phyloP scores from a whole-genome alignment of 2,113 vertebrate genomes.

The Scomber scombrus region DNA sequence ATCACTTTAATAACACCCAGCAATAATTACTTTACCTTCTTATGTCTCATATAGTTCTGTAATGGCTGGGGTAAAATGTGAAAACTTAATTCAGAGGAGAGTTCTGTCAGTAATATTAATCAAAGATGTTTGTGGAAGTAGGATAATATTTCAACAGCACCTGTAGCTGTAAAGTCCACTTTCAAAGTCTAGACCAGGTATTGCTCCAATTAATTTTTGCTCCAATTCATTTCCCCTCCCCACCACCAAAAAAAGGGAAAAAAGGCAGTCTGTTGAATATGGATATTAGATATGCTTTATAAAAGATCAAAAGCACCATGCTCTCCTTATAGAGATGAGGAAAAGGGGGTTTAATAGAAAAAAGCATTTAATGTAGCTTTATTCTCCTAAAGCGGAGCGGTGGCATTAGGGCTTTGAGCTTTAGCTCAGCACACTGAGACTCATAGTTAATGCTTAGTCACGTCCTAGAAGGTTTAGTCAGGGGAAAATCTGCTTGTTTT shows the following conservation, averaged over 20 bases:
- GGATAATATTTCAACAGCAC: conserved; percentile 5
- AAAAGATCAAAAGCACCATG: conserved; percentile 67
- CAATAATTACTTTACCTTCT: not conserved
- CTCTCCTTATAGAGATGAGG: conserved; percentile 58
- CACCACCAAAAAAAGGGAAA: not conserved
- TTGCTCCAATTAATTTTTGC: conserved; percentile 4
- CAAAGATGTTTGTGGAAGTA: not conserved
- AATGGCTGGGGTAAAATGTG: not conserved
- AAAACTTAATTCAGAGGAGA: not conserved
- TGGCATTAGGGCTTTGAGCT: conserved; percentile 60
- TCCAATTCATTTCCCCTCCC: too few relatives aligned
- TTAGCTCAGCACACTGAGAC: conserved; percentile 48
- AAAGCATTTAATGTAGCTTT: conserved; percentile 62
- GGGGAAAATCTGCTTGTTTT: conserved; percentile 56
- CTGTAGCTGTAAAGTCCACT: conserved; percentile 23
- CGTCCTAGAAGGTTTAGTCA: conserved; percentile 55
- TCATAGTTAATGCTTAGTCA: conserved; percentile 68
- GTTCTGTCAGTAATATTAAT: not conserved
- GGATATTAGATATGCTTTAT: conserved; percentile 66
- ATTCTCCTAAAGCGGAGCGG: conserved; percentile 51
- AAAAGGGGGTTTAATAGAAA: conserved; percentile 58
- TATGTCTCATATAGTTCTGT: not conserved
- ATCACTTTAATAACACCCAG: not conserved
- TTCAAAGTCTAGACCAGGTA: conserved; percentile 35
- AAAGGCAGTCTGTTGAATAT: conserved; percentile 57